Evolutionary conservation across 35 echinoderm and acorn worm species (phyloP), one percentile per base, ranked within the genome.

Genomic region (Strongylocentrotus purpuratus): DNA sequence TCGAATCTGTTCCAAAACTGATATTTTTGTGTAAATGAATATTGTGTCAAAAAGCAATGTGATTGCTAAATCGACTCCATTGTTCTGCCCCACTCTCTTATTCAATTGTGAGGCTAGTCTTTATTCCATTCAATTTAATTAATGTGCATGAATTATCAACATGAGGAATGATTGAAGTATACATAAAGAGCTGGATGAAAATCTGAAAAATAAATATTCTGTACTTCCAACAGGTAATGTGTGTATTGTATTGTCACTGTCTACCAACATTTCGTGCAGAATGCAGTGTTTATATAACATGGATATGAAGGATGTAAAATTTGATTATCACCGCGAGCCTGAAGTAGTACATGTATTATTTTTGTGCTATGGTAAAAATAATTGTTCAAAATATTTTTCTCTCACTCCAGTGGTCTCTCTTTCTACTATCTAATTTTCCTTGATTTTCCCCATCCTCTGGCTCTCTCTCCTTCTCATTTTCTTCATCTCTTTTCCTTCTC

Each of bases 31-130:
- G 7, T 28, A 78, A 78, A 7, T 78, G 65, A 78, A 78, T 78
- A 78, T 78, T 78, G 25, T 78, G 65, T 78, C 65, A 22, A n/a
- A 78, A n/a, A 78, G 65, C 65, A 78, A 78, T 78, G 65, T 78
- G 65, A 78, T 78, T 78, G 65, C 65, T 78, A 78, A 7, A n/a
- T 28, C 7, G 61, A 78, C 65, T n/a, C 65, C 15, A 28, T 28
- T 28, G 18, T 78, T 7, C 18, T 5, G 25, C 25, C 25, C 65
- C 18, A 28, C 28, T 78, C 7, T 78, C 28, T 28, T 28, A 78
- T 78, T 78, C 65, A 78, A n/a, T 78, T 78, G 65, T 78, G 28
- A n/a, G 20, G 25, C 7, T n/a, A 28, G 65, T 78, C 28, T 28
- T 78, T 31, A 78, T 78, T 78, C 65, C 65, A 78, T 78, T 78